Evolutionary conservation across 2,113 vertebrate genomes (phyloP).

Genomic region (Sinocyclocheilus rhinocerous): DNA sequence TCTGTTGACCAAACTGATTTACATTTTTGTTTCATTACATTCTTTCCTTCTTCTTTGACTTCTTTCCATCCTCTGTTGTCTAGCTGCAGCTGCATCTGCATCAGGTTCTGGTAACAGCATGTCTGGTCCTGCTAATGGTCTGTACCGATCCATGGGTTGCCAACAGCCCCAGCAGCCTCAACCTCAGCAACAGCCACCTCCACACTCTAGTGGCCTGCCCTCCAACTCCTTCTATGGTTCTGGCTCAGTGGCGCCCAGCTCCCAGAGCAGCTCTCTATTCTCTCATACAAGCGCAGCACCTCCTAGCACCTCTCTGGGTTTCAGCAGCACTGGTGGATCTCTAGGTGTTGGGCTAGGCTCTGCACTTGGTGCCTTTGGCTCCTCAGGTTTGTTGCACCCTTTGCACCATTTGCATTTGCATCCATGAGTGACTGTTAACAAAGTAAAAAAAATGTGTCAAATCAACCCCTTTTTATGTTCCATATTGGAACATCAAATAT

Average conservation of each 20-base stretch:
- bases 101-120: conserved; percentile 90
- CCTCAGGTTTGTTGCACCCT: conserved; percentile 83
- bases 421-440: background rate
- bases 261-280: conserved; percentile 97
- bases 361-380: conserved; percentile 94
- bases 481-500: background rate
- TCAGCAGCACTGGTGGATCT: conserved; percentile 90
- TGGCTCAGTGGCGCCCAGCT: conserved; percentile 90
- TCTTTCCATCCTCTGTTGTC: background rate
- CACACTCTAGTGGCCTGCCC: conserved; percentile 84
- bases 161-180: conserved; percentile 83
- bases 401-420: background rate
- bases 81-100: conserved; percentile 88
- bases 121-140: conserved; percentile 86
- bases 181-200: conserved; percentile 77
- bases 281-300: conserved; percentile 92
- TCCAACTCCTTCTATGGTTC: conserved; percentile 96
- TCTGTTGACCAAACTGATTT: background rate
- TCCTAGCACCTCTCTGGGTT: conserved; percentile 92
- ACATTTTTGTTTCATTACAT: background rate
- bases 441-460: background rate
- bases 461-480: background rate
- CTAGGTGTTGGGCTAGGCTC: conserved; percentile 94
- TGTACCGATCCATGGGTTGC: conserved; percentile 91
- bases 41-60: background rate